Base-by-base conservation (phyloP, 2,797 vertebrate genomes). In the Okamejei kenojei region DNA sequence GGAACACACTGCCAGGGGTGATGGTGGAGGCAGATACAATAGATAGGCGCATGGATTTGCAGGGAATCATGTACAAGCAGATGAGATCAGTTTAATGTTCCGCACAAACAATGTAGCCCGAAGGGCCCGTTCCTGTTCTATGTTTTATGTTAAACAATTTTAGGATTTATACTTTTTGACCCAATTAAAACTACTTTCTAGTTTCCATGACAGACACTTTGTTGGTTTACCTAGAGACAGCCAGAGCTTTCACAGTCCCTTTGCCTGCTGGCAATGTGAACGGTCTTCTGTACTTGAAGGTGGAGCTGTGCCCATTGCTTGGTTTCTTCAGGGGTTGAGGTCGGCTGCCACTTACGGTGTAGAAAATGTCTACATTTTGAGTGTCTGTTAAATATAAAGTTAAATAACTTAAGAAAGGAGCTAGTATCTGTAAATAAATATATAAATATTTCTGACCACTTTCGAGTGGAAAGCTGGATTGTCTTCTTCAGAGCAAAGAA, bases 341-440 rank as follows among this genome's bases (percentile, higher is more conserved):
- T 93, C 96, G 98, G 68, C 96, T 98, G 93, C 98, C 98, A 93
- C 99, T 98, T 95, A 99, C 93, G 0, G 98, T 98, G 94, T 97
- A 99, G 95, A 97, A 97, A 95, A 99, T 96, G 38, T 93, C 95
- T 71, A 97, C 97, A 81, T 96, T 97, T 1, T 96, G 95, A 68
- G 97, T 97, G 93, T 98, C 98, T 99, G 95, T 94, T 94, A 94
- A 90, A 90, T n/a, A 94, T 1, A 93, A 94, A 94, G 35, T 9
- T 32, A 17, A 79, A 78, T 35, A n/a, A 71, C 10, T 1, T 58
- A 54, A 21, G 19, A 80, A 79, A 93, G 65, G 26, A 21, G 54
- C 32, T n/a, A 68, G 58, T 29, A 23, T 38, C 80, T 65, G 58
- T 79, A 77, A 63, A 35, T 32, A 21, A 82, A 38, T 81, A 6